Conservation (phyloP, 2,888 invertebrate genomes). For the Allacma fusca region DNA sequence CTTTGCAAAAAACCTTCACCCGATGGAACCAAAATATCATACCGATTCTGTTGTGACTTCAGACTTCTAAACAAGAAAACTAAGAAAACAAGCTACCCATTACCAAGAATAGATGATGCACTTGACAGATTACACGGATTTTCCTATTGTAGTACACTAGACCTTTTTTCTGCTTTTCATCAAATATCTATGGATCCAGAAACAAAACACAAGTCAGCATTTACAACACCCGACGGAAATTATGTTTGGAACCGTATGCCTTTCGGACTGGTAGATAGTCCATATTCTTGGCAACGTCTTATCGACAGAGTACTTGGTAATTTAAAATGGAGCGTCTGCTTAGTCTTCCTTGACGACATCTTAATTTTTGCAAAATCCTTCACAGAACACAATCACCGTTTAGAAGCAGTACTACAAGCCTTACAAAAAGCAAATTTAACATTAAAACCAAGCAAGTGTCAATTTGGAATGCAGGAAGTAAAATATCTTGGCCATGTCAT, state of each 20-base stretch:
- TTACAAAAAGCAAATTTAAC: not conserved
- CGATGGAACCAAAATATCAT: too few species aligned
- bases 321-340: not conserved
- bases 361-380: slow-evolving; percentile 57
- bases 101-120: slow-evolving; percentile 41
- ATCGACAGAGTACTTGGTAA: slow-evolving; percentile 17
- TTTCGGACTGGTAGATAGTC: slow-evolving; percentile 26
- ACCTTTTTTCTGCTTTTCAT: slow-evolving; percentile 25
- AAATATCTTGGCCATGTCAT: slow-evolving; percentile 34
- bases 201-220: slow-evolving; percentile 29
- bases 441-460: slow-evolving; percentile 44
- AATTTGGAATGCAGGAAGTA: slow-evolving; percentile 27
- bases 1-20: too few species aligned
- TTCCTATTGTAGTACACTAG: slow-evolving; percentile 47
- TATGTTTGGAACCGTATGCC: not conserved
- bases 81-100: too few species aligned
- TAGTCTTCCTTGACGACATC: slow-evolving; percentile 62
- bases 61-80: too few species aligned
- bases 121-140: slow-evolving; percentile 43
- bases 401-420: not conserved
- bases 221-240: slow-evolving; percentile 19
- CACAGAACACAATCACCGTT: slow-evolving; percentile 51
- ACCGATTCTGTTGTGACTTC: too few species aligned
- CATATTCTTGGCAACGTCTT: not conserved
- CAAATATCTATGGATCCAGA: slow-evolving; percentile 24